These are phyloP conservation scores for Tadarida brasiliensis DNA, from an alignment of 2,797 vertebrate genomes.

Conservation along the genomic window DNA sequence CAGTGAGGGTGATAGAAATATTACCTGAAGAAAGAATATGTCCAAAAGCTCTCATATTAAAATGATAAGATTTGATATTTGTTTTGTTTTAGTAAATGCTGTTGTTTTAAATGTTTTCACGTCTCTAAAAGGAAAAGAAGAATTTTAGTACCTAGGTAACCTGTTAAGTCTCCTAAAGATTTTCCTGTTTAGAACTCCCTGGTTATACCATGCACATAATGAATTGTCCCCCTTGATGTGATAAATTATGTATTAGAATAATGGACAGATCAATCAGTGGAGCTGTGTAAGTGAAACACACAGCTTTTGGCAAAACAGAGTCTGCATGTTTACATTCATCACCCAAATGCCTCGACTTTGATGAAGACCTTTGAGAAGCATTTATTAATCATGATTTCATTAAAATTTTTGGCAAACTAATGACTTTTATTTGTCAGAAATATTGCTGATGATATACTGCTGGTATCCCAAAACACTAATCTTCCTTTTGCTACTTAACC, in stretches of 20 bases:
- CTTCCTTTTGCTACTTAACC: constrained; percentile 83
- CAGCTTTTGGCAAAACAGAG: constrained; percentile 85
- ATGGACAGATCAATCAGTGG: constrained; percentile 89
- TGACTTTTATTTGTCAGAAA: constrained; percentile 87
- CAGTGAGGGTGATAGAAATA: not conserved
- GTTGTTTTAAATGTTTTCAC: constrained; percentile 1
- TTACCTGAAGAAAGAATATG: constrained; percentile 26
- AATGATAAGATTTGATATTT: not conserved
- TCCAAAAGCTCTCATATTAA: constrained; percentile 54
- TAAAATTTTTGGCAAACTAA: constrained; percentile 86
- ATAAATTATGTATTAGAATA: constrained; percentile 89
- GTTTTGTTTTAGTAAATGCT: not conserved
- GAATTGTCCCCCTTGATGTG: constrained; percentile 84
- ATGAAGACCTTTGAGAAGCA: constrained; percentile 86
- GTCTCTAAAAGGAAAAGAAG: constrained; percentile 36
- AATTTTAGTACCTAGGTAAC: constrained; percentile 55
- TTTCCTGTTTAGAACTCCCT: constrained; percentile 80
- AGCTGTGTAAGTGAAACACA: constrained; percentile 82
- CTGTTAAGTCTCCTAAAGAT: constrained; percentile 75
- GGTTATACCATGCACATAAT: constrained; percentile 83
- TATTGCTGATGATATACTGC: constrained; percentile 84
- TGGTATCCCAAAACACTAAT: constrained; percentile 80
- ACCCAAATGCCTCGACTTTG: constrained; percentile 86
- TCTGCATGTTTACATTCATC: constrained; percentile 88
- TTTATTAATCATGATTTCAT: constrained; percentile 90